phyloP scores from a whole-genome alignment of 2,797 vertebrate species.

The Australoheros facetus region DNA sequence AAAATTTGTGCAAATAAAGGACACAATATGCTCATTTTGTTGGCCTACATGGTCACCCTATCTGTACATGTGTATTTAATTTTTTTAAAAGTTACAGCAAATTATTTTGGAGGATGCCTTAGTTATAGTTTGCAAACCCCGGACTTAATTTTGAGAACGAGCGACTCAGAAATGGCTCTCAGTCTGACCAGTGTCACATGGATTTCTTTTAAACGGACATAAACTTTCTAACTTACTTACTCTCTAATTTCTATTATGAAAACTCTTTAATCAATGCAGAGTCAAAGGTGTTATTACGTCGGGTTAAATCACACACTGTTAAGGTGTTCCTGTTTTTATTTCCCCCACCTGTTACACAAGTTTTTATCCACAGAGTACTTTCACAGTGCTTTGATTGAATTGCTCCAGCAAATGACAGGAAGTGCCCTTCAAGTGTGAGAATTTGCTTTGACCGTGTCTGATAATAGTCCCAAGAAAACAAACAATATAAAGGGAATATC shows the following conservation, averaged over 20 bases:
- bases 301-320: not conserved
- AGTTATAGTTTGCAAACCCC: not conserved
- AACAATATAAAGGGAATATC: conserved; percentile 69
- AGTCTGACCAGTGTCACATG: not conserved
- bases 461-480: conserved; percentile 69
- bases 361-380: conserved; percentile 2
- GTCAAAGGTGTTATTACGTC: not conserved
- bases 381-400: conserved; percentile 23
- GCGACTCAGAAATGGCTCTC: not conserved
- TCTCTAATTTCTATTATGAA: not conserved
- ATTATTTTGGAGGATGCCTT: no score
- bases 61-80: no score
- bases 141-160: not conserved
- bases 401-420: conserved; percentile 44
- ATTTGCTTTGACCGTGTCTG: conserved; percentile 54
- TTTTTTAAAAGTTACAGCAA: no score
- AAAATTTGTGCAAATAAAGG: no score
- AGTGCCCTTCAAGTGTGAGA: conserved; percentile 49
- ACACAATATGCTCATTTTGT: no score
- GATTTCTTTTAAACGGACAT: not conserved
- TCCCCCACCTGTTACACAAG: conserved; percentile 18
- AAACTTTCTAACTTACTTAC: not conserved
- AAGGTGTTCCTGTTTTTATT: conserved; percentile 18
- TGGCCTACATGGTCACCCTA: no score
- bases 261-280: not conserved